Evolutionary conservation across 2,888 invertebrate species (phyloP), one percentile per base, ranked within the genome.

Genomic region (Boloria selene): DNA sequence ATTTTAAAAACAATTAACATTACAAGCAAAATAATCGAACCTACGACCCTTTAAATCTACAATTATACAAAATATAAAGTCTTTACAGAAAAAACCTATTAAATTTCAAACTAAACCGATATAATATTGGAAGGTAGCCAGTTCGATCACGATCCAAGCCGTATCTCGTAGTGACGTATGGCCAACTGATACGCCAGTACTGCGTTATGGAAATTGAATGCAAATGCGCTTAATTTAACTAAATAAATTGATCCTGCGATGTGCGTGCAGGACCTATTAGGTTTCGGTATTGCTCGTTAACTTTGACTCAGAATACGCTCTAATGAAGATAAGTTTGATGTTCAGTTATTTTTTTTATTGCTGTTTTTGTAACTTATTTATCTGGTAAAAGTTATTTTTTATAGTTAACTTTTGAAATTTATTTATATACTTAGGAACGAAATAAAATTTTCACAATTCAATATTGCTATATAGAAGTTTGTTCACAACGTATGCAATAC

Each of bases 151-250:
- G 75, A 78, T 80, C 77, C 73, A 72, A 71, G 73, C 76, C 75
- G 79, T 86, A 86, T 86, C 86, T 84, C 77, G 70, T 86, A 88
- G 90, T 91, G 91, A 91, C 88, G 90, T 91, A 92, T 90, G 86
- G 82, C 76, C 79, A 66, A 74, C 75, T 82, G 91, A 90, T 90
- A 90, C 88, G 84, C 74, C 69, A 56, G 83, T 77, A 70, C 80
- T 74, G 79, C 84, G 84, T 86, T 91, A 92, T 92, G 91, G 89
- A 90, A 90, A 92, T 91, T 81, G 83, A 84, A 92, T 92, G 92
- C 91, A 91, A 92, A 92, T 92, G 85, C 81, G 82, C 87, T 89
- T 91, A 90, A 90, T 90, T 90, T 88, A 90, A 87, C 87, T 85
- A 88, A 92, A 91, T 91, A 89, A 87, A 90, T 90, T 82, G 87